These are phyloP conservation scores for Liodrosophila aerea DNA, from an alignment of 2,888 invertebrate species.

Conservation along the genomic window DNA sequence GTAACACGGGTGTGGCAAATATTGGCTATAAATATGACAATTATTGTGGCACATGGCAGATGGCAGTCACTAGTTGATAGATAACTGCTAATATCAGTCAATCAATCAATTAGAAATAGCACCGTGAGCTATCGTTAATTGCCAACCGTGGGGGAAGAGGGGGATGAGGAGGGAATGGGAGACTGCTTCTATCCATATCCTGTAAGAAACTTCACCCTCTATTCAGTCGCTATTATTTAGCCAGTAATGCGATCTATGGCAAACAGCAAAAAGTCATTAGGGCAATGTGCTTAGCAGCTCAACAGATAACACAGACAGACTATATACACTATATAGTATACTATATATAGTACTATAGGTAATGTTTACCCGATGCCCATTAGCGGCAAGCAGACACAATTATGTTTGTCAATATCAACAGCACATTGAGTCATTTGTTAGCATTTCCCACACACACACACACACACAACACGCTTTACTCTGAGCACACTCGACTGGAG, in stretches of 20 bases:
- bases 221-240: slow-evolving; percentile 36
- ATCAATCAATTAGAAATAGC: slow-evolving; percentile 57
- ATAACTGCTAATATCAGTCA: slow-evolving; percentile 21
- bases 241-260: slow-evolving; percentile 41
- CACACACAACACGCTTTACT: no score
- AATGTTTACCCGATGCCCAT: slow-evolving; percentile 25
- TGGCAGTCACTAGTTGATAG: no score
- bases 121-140: slow-evolving; percentile 43
- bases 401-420: slow-evolving; percentile 52
- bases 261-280: slow-evolving; percentile 41
- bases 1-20: slow-evolving; percentile 9
- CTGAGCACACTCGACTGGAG: no score
- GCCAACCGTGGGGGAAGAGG: no score
- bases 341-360: background rate
- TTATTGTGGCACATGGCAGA: no score
- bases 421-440: no score
- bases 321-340: background rate
- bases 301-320: slow-evolving; percentile 26
- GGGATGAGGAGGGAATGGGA: no score
- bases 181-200: no score
- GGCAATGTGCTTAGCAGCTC: slow-evolving; percentile 13
- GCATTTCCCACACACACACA: no score
- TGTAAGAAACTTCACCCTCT: no score
- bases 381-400: slow-evolving; percentile 24
- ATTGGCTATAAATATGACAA: slow-evolving; percentile 10